These are phyloP conservation scores for Phalacrocorax pelagicus DNA, from an alignment of 2,113 vertebrate genomes.

Conservation along the genomic window DNA sequence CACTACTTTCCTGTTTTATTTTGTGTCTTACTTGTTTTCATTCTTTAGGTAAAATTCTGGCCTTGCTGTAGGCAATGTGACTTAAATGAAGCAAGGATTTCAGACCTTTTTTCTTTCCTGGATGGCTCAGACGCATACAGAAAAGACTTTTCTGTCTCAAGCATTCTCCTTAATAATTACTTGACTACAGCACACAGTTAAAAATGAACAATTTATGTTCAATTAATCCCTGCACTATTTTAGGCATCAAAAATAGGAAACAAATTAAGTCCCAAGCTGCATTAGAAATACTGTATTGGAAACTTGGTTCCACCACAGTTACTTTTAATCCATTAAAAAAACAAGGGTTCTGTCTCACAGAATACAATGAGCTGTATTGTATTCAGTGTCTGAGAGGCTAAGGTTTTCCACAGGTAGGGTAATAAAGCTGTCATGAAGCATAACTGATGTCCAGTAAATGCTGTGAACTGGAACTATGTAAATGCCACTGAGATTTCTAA, in stretches of 20 bases:
- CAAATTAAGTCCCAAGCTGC: background rate
- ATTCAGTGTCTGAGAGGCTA: background rate
- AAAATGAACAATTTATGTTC: background rate
- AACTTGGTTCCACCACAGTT: background rate
- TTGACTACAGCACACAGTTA: background rate
- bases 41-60: constrained; percentile 8
- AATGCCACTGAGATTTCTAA: constrained; percentile 12
- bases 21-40: constrained; percentile 1
- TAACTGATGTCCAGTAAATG: background rate
- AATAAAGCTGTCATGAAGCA: constrained; percentile 31
- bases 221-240: background rate
- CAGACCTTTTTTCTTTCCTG: background rate
- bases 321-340: background rate
- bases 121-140: background rate
- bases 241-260: background rate
- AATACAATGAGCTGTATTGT: constrained; percentile 15
- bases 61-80: background rate
- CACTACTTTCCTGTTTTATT: background rate
- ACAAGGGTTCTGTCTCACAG: background rate
- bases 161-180: background rate
- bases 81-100: background rate
- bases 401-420: constrained; percentile 15
- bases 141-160: background rate
- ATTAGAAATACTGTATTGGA: background rate
- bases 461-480: background rate